These are phyloP conservation scores for Andrena dorsata DNA, from an alignment of 2,888 invertebrate genomes.

Conservation along the genomic window DNA sequence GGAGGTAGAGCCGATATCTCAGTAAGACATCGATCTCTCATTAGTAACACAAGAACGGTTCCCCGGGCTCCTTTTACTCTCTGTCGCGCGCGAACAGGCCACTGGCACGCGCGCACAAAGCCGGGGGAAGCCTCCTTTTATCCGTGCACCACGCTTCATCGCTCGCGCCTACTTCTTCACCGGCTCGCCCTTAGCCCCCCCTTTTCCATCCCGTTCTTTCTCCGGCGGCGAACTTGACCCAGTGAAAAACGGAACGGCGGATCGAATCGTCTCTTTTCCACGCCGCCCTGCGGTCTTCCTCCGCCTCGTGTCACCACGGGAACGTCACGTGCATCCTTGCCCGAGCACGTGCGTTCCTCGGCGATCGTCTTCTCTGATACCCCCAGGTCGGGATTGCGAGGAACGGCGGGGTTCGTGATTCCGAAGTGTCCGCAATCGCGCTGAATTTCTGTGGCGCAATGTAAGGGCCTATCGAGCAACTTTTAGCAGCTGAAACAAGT, in stretches of 20 bases:
- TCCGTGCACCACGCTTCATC: constrained; percentile 33
- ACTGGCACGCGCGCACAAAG: constrained; percentile 12
- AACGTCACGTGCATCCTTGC: constrained; percentile 31
- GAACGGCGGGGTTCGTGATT: too few relatives aligned
- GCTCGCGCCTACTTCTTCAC: constrained; percentile 19
- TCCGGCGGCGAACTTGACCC: constrained; percentile 68
- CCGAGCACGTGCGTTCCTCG: constrained; percentile 30
- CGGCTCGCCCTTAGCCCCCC: neutral
- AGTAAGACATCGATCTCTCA: constrained; percentile 78
- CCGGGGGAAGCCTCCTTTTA: constrained; percentile 35
- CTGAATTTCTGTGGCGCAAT: too few relatives aligned
- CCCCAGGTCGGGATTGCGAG: neutral
- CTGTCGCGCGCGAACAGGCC: constrained; percentile 29
- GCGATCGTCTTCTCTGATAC: neutral
- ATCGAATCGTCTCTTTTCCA: constrained; percentile 30
- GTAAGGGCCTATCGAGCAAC: too few relatives aligned
- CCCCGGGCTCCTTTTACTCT: constrained; percentile 47
- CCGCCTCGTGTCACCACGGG: constrained; percentile 19
- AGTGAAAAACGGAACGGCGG: constrained; percentile 55
- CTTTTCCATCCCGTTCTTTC: constrained; percentile 26
- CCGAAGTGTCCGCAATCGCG: too few relatives aligned
- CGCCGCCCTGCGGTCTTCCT: constrained; percentile 18
- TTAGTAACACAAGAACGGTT: constrained; percentile 72
- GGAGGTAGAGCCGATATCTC: constrained; percentile 70
- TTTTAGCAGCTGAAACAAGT: too few relatives aligned